A percentile compares a stretch with the other conserved stretches of the same genome.
These are phyloP conservation scores for Syrmaticus mikado DNA, from an alignment of 2,113 vertebrate species.

Conservation along the genomic window DNA sequence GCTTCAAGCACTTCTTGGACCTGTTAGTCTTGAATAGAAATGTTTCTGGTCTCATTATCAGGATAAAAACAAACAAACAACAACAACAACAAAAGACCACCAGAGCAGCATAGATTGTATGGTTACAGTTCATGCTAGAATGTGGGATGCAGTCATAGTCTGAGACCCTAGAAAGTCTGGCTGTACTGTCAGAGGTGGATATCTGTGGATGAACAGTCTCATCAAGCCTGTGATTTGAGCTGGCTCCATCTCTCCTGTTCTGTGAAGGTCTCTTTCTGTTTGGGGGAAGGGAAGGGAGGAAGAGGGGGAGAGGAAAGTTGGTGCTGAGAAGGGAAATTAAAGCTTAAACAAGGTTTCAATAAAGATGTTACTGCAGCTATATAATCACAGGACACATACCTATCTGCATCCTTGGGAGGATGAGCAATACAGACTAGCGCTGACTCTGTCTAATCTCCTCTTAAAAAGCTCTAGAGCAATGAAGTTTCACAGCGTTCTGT, in stretches of 20 bases:
- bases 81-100: neutral
- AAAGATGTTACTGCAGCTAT: neutral
- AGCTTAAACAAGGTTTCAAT: neutral
- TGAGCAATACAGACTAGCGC: neutral
- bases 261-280: neutral
- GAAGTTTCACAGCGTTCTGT: neutral
- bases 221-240: neutral
- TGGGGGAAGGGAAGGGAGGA: too few relatives aligned
- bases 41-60: accelerated
- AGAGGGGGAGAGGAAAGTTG: accelerated
- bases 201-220: neutral
- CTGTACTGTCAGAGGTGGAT: neutral
- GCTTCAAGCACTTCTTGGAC: neutral
- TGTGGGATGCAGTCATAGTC: accelerated
- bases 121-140: neutral
- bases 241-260: neutral
- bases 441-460: constrained; percentile 30
- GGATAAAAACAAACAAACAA: neutral
- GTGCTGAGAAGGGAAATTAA: neutral
- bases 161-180: neutral
- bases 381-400: neutral
- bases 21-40: neutral
- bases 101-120: neutral
- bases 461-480: constrained; percentile 10
- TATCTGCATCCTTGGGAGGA: neutral